Conservation (phyloP, 2,888 invertebrate species). For the Bibio marci region DNA sequence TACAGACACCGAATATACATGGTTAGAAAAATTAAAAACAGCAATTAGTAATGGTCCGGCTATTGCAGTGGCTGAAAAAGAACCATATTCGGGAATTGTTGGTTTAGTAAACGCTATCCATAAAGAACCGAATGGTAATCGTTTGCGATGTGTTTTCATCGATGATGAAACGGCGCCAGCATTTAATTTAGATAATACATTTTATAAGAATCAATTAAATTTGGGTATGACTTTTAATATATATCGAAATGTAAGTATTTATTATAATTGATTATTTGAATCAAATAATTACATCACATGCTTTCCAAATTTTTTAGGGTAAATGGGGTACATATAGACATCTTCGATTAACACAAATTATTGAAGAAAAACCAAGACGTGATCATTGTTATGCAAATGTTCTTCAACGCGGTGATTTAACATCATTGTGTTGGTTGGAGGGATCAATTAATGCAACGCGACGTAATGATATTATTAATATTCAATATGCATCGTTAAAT, state of each 20-base stretch:
- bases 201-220: constrained; percentile 46
- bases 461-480: constrained; percentile 36
- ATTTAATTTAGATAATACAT: constrained; percentile 43
- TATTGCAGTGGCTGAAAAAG: constrained; percentile 47
- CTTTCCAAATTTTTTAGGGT: no score
- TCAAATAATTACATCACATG: no score
- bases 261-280: no score
- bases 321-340: constrained; percentile 74
- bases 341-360: constrained; percentile 38
- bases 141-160: constrained; percentile 44
- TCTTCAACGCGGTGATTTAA: constrained; percentile 65
- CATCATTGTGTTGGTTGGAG: constrained; percentile 68
- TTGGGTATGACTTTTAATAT: constrained; percentile 71
- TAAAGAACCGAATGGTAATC: constrained; percentile 56
- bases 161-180: constrained; percentile 42
- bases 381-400: constrained; percentile 66
- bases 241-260: constrained; percentile 36
- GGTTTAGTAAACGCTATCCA: constrained; percentile 78
- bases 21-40: constrained; percentile 21
- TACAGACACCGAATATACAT: constrained; percentile 17
- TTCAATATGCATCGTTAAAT: constrained; percentile 68
- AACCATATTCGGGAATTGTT: constrained; percentile 59
- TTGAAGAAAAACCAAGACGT: constrained; percentile 25
- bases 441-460: constrained; percentile 35
- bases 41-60: constrained; percentile 20